Evolutionary conservation across 2,888 invertebrate species (phyloP).

Genomic region (Eulithis prunata): DNA sequence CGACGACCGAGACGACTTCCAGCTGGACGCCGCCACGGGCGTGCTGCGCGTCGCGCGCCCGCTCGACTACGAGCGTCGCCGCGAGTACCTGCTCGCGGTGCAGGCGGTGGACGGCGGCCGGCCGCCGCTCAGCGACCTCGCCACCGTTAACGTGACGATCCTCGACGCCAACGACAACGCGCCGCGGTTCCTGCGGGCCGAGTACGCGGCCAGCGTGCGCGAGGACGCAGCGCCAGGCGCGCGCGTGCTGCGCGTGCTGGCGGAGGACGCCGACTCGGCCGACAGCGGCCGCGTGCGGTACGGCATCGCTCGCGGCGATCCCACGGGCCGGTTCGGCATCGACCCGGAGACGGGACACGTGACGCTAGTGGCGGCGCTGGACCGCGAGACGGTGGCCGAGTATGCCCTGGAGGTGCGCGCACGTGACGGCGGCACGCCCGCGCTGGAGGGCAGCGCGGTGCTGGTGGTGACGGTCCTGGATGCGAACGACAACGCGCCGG

Average conservation of each 20-base stretch:
- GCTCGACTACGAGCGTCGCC: conserved; percentile 94
- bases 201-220: conserved; percentile 89
- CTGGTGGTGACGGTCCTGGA: conserved; percentile 93
- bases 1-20: conserved; percentile 94
- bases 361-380: conserved; percentile 89
- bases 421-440: conserved; percentile 91
- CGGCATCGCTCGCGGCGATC: conserved; percentile 89
- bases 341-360: conserved; percentile 91
- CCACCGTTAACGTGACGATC: conserved; percentile 93
- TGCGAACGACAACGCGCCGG: conserved; percentile 96
- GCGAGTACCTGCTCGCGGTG: conserved; percentile 93
- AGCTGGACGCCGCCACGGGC: conserved; percentile 89
- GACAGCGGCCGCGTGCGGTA: conserved; percentile 92
- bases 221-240: conserved; percentile 91
- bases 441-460: conserved; percentile 88
- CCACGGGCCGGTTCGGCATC: conserved; percentile 90
- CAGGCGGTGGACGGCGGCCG: conserved; percentile 95
- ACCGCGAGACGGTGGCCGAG: conserved; percentile 91
- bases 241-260: conserved; percentile 90
- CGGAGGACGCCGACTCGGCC: conserved; percentile 93
- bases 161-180: conserved; percentile 95
- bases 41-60: conserved; percentile 90
- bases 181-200: conserved; percentile 90
- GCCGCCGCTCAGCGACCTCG: conserved; percentile 94
- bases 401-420: conserved; percentile 93